phyloP scores from a whole-genome alignment of 2,113 vertebrate genomes.

The Turdus rufiventris region DNA sequence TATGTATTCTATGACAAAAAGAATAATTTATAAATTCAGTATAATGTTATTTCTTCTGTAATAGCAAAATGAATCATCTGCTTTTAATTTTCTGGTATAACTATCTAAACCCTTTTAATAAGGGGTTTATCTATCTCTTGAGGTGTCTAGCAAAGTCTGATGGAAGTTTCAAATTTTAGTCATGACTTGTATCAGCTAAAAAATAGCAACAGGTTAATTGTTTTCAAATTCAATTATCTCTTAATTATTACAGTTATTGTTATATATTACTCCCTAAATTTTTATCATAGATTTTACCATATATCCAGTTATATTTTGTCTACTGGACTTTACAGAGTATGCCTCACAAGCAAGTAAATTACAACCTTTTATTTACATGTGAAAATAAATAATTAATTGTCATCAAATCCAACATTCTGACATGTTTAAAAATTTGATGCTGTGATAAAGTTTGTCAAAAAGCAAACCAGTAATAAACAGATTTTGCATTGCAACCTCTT shows the following conservation, averaged over 20 bases:
- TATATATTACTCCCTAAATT: not conserved
- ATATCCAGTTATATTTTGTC: not conserved
- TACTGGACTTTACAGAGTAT: not conserved
- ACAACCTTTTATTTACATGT: not conserved
- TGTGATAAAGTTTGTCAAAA: not conserved
- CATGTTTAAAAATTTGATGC: not conserved
- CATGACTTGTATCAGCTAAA: not conserved
- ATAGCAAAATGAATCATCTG: slow-evolving; percentile 33
- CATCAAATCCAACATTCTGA: not conserved
- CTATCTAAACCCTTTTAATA: slow-evolving; percentile 1
- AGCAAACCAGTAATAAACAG: not conserved
- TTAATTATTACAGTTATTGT: not conserved
- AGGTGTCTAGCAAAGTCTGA: not conserved
- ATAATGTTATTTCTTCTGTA: slow-evolving; percentile 49
- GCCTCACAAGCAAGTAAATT: not conserved
- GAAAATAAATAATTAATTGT: not conserved
- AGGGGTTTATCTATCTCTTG: not conserved
- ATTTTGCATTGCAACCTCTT: not conserved
- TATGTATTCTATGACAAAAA: slow-evolving; percentile 32
- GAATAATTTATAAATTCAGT: slow-evolving; percentile 52
- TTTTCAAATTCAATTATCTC: not conserved
- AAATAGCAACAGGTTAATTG: not conserved
- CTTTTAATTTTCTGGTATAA: slow-evolving; percentile 16
- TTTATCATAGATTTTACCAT: not conserved
- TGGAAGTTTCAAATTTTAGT: not conserved